Evolutionary conservation across 2,113 vertebrate genomes (phyloP), one percentile per base, ranked within the genome.

Genomic region (Entosphenus tridentatus): DNA sequence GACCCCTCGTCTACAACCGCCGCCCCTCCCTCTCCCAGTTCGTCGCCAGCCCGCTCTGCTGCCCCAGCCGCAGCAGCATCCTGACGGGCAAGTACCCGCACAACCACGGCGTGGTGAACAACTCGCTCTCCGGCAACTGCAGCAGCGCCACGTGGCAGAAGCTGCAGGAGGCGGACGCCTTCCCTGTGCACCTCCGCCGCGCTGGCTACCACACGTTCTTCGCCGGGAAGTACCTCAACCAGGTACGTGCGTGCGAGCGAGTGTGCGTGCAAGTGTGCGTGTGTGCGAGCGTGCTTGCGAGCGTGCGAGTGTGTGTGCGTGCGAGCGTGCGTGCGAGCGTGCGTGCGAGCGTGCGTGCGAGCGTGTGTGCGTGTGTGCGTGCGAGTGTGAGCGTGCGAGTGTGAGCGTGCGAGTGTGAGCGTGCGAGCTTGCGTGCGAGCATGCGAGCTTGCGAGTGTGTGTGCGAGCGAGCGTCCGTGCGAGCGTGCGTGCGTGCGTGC

Each of bases 71-170:
- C 70, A 88, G 91, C 69, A 96, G 90, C 72, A 92, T 98, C 81
- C 80, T 96, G 76, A 93, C 92, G 1, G 93, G 93, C 16, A 92
- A 91, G 75, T 98, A 96, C 21, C 90, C 89, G 2, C 92, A 98
- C 75, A 98, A 98, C 74, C 93, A 98, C 76, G 87, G 85, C 5
- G 90, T 98, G 21, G 82, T 90, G 70, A 98, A 98, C 80, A 98
- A 98, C 80, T 96, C 90, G 0, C 68, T 96, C 67, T 87, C 92
- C 75, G 93, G 93, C 7, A 98, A 98, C 82, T 96, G 93, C 78
- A 98, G 92, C 78, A 98, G 92, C 76, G 76, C 21, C 12, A 81
- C 83, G 2, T 98, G 92, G 93, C 93, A 98, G 81, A 92, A 96
- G 81, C 88, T 82, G 59, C 83, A 96, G 73, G 93, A 98, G 73